Evolutionary conservation across 1,140 invertebrate genomes (phyloP).

Genomic region (Maconellicoccus hirsutus): DNA sequence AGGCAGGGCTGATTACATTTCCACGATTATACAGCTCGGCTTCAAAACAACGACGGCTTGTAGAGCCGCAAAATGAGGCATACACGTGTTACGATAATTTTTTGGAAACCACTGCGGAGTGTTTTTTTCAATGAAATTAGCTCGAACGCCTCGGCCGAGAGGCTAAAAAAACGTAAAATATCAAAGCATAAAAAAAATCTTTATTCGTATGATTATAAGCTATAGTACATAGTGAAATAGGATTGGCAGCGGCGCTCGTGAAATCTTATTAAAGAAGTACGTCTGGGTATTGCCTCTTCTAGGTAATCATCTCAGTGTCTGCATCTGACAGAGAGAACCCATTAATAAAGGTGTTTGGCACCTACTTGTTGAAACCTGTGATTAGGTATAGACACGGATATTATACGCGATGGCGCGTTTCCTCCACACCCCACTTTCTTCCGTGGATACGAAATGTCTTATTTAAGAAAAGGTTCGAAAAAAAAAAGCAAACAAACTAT

Average conservation of each 20-base stretch:
- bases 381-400: background rate
- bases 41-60: too few relatives aligned
- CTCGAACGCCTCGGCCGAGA: background rate
- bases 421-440: too few relatives aligned
- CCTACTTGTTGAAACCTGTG: constrained; percentile 3
- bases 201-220: too few relatives aligned
- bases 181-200: background rate
- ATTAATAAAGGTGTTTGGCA: constrained; percentile 4
- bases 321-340: background rate
- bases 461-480: too few relatives aligned
- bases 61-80: too few relatives aligned
- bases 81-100: too few relatives aligned
- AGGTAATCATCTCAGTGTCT: background rate
- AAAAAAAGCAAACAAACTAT: too few relatives aligned
- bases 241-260: background rate
- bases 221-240: background rate
- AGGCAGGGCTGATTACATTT: too few relatives aligned
- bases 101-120: background rate
- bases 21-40: too few relatives aligned
- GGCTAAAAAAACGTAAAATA: background rate
- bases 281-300: background rate
- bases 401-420: background rate
- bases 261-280: background rate
- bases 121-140: background rate
- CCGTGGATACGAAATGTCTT: too few relatives aligned